Evolutionary conservation across 2,113 vertebrate species (phyloP), one percentile per base, ranked within the genome.

Genomic region (Epinephelus fuscoguttatus): DNA sequence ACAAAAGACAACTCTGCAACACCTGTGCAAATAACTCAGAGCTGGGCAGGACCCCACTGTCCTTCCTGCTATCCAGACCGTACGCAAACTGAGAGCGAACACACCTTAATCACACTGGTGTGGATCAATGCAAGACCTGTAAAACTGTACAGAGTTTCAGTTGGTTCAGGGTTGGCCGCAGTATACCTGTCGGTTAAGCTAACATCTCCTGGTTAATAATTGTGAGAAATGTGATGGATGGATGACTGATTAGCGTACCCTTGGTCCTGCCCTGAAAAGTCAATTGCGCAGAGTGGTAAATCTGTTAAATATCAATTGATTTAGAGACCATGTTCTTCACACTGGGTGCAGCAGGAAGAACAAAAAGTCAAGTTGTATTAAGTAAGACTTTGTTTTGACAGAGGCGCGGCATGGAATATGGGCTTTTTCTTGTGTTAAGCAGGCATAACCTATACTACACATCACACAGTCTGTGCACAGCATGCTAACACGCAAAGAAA

Each of bases 131-230:
- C 37, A 53, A 60, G 73, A 52, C 68, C 78, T 84, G 77, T 86
- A 84, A 77, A 89, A 62, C 49, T 70, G 53, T 55, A 62, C 42
- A 40, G 18, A 21, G 80, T 73, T 80, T 90, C 57, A 63, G 76
- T 85, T 81, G 25, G 70, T 72, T 85, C 57, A 90, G 74, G 83
- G 80, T 47, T 75, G 68, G 88, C 49, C 33, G 4, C 55, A 40
- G 69, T 71, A 59, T 70, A n/a, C 19, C 68, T 1, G 30, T 70
- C 50, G n/a, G 68, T 40, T 23, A n/a, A 69, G 69, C 47, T 47
- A 85, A 61, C 78, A 72, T 66, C 52, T 53, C 53, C 63, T 84
- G 68, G 90, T 94, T 93, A 94, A 95, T 93, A 75, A 94, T 92
- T 92, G 40, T 62, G 70, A 71, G 87, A 87, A 70, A 27, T 76